A percentile compares a stretch with the other conserved stretches of the same genome.
phyloP scores from a whole-genome alignment of 2,113 vertebrate genomes.

The Oreotragus oreotragus region DNA sequence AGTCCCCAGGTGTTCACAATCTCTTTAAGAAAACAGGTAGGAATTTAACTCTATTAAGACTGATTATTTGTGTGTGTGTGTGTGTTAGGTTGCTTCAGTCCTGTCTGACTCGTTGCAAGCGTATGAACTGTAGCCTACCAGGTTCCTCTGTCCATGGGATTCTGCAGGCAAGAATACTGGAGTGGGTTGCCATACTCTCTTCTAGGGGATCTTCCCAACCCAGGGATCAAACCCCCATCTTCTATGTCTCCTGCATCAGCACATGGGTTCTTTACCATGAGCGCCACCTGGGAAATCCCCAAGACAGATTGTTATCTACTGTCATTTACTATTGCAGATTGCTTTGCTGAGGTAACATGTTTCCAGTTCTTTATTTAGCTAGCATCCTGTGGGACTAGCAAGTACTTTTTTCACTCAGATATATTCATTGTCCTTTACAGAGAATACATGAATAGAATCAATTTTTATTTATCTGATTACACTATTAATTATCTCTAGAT shows the following conservation, averaged over 20 bases:
- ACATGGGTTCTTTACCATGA: not conserved
- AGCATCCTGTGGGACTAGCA: not conserved
- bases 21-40: not conserved
- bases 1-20: not conserved
- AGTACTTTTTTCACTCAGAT: not conserved
- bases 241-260: not conserved
- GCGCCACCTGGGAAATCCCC: not conserved
- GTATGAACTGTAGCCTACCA: not conserved
- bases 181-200: not conserved
- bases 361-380: not conserved
- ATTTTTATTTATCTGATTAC: constrained; percentile 21
- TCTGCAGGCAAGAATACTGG: not conserved
- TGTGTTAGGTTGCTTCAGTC: not conserved
- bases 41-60: not conserved
- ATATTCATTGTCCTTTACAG: constrained; percentile 30
- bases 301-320: not conserved
- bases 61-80: not conserved
- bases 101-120: not conserved
- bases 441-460: not conserved
- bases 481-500: not conserved
- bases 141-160: not conserved
- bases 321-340: not conserved
- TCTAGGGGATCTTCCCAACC: not conserved
- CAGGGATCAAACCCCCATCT: not conserved
- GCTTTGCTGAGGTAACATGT: not conserved